phyloP scores from a whole-genome alignment of 2,797 vertebrate genomes.

The Crocidura indochinensis region DNA sequence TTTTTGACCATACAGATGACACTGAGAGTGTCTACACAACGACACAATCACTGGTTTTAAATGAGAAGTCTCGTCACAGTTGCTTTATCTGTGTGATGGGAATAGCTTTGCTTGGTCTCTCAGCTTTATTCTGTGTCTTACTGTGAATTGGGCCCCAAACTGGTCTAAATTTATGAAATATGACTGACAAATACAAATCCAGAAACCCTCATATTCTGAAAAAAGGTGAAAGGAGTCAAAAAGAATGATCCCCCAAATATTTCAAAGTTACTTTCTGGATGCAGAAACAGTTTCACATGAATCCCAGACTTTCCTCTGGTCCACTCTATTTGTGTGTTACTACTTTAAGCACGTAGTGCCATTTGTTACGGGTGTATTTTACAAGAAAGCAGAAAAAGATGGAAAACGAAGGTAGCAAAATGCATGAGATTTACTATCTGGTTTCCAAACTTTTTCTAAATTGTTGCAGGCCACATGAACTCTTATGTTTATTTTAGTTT shows the following conservation, averaged over 20 bases:
- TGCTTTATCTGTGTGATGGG: not conserved
- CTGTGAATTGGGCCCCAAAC: not conserved
- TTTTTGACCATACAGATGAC: slow-evolving; percentile 67
- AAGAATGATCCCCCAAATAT: not conserved
- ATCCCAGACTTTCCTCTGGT: fast-evolving
- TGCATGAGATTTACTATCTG: not conserved
- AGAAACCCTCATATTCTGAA: not conserved
- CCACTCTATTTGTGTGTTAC: no score
- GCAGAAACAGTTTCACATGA: not conserved
- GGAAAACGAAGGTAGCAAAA: not conserved
- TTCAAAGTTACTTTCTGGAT: not conserved
- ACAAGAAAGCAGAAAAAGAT: not conserved
- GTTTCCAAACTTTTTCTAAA: not conserved
- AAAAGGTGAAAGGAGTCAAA: not conserved
- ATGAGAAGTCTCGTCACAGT: not conserved
- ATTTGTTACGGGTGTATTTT: not conserved
- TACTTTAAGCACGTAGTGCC: not conserved
- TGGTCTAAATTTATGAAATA: not conserved
- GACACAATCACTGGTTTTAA: slow-evolving; percentile 45
- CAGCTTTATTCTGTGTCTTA: no score
- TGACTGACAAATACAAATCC: not conserved
- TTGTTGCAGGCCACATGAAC: not conserved
- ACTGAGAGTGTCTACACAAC: slow-evolving; percentile 26
- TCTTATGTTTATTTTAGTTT: no score
- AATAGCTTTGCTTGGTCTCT: not conserved